Evolutionary conservation across 2,888 invertebrate genomes (phyloP).

Genomic region (Dendrolimus houi): DNA sequence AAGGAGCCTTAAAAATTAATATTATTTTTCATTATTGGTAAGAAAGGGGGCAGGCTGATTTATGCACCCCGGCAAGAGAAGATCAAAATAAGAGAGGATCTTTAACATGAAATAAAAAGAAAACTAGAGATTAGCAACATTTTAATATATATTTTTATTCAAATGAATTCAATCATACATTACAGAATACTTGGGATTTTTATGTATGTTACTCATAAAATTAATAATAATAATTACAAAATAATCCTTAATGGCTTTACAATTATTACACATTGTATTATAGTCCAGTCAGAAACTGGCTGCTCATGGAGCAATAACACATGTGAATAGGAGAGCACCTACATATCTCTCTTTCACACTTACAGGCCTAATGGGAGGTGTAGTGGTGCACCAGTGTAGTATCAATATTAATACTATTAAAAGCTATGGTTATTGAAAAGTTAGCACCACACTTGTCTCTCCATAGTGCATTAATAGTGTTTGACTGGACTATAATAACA

Average conservation of each 20-base stretch:
- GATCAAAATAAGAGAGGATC: no score
- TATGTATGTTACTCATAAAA: slow-evolving; percentile 69
- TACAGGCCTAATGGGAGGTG: no score
- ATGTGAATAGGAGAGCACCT: no score
- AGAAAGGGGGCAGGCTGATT: neutral
- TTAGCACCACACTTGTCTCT: no score
- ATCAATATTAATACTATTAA: no score
- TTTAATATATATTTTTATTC: slow-evolving; percentile 78
- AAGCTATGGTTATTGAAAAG: no score
- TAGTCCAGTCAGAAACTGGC: no score
- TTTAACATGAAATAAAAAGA: slow-evolving; percentile 26
- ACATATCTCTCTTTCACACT: no score
- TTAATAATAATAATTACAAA: slow-evolving; percentile 73
- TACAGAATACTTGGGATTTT: slow-evolving; percentile 66
- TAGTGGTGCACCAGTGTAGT: no score
- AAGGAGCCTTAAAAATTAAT: neutral
- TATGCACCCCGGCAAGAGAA: no score
- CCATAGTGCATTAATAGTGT: no score
- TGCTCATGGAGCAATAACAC: no score
- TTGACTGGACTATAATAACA: slow-evolving; percentile 16
- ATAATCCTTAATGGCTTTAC: slow-evolving; percentile 67
- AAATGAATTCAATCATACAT: slow-evolving; percentile 75
- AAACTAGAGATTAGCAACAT: slow-evolving; percentile 70
- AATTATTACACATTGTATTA: slow-evolving; percentile 49
- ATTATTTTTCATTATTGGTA: neutral